These are phyloP conservation scores for Psammodynastes pulverulentus DNA, from an alignment of 2,113 vertebrate genomes.

Conservation along the genomic window DNA sequence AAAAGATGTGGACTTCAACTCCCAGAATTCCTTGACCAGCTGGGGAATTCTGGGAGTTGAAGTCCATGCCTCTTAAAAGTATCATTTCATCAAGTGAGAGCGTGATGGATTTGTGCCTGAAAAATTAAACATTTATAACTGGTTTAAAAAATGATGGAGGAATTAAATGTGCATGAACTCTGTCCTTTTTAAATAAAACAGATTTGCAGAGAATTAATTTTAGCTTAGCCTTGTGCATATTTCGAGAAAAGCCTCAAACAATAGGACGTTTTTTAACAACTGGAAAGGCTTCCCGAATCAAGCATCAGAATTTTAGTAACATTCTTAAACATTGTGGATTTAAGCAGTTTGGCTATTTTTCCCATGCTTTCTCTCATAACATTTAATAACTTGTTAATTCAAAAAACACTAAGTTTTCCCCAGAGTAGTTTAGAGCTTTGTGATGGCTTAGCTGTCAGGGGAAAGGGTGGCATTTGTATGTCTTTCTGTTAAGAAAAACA, in stretches of 20 bases:
- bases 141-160: not conserved
- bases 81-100: not conserved
- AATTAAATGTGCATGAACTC: not conserved
- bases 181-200: not conserved
- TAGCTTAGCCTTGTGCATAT: not conserved
- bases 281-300: not conserved
- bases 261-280: not conserved
- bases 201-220: not conserved
- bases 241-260: not conserved
- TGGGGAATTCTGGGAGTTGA: not conserved
- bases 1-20: not conserved
- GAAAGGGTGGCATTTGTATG: not conserved
- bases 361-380: not conserved
- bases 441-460: not conserved
- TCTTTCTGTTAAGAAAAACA: not conserved
- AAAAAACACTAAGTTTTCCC: not conserved
- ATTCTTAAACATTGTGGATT: not conserved
- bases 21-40: not conserved
- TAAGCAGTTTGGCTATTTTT: not conserved
- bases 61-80: not conserved
- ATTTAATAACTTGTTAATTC: not conserved
- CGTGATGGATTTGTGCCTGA: not conserved
- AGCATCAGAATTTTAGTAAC: not conserved
- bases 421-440: not conserved
- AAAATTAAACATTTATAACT: not conserved